These are phyloP conservation scores for Drosophila pseudotalamancana DNA, from an alignment of 2,888 invertebrate species.

Conservation along the genomic window DNA sequence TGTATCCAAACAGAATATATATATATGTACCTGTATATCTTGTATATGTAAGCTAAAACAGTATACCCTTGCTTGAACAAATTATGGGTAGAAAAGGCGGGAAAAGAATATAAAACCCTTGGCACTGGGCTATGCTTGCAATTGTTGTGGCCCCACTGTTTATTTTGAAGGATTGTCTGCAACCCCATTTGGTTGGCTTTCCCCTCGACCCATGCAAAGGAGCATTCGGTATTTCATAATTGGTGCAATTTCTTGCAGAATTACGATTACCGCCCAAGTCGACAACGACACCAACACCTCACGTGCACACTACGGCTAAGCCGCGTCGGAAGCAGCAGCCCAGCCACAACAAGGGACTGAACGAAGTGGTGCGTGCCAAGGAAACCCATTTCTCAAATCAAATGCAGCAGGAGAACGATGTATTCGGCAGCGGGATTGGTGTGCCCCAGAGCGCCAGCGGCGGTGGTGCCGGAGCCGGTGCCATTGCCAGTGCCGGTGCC, in stretches of 20 bases:
- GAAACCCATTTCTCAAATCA: conserved; percentile 83
- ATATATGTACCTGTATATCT: too few relatives aligned
- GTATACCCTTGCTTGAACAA: too few relatives aligned
- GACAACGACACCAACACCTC: conserved; percentile 82
- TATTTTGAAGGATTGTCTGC: conserved; percentile 20
- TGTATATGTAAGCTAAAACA: too few relatives aligned
- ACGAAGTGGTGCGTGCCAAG: conserved; percentile 84
- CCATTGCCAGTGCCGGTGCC: conserved; percentile 11
- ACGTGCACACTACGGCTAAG: conserved; percentile 82
- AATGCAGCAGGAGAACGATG: conserved; percentile 82
- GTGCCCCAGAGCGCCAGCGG: conserved; percentile 37
- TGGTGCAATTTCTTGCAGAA: conserved; percentile 82
- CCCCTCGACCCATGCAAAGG: conserved; percentile 23
- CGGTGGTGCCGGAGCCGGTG: conserved; percentile 33
- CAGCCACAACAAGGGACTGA: conserved; percentile 82
- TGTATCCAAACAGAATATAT: too few relatives aligned
- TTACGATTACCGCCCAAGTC: conserved; percentile 83
- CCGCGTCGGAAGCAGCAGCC: conserved; percentile 81
- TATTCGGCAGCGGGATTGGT: conserved; percentile 66
- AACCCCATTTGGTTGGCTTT: conserved; percentile 43
- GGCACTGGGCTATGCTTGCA: conserved; percentile 15
- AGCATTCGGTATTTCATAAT: conserved; percentile 66
- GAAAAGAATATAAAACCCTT: neutral
- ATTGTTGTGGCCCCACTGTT: conserved; percentile 33
- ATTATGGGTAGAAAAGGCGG: neutral